phyloP scores from a whole-genome alignment of 2,113 vertebrate genomes.

The Calyptommatus sinebrachiatus region DNA sequence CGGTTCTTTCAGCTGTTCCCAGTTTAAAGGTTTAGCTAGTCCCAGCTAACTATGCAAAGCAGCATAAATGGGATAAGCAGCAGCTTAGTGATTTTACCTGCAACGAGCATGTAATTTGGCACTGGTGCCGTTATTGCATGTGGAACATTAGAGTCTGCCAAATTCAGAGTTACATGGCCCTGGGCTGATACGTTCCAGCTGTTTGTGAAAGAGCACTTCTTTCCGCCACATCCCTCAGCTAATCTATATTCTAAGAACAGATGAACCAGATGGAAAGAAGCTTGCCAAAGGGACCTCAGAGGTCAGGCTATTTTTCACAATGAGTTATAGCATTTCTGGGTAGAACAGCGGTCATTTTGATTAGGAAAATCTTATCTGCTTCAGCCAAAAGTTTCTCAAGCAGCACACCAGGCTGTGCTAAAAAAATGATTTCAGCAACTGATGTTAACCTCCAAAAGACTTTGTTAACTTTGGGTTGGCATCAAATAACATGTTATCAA shows the following conservation, averaged over 20 bases:
- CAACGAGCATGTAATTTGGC: not conserved
- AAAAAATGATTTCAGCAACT: not conserved
- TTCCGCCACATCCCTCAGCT: not conserved
- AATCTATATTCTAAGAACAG: not conserved
- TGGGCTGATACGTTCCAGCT: not conserved
- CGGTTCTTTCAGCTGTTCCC: too few relatives aligned
- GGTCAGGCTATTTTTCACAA: not conserved
- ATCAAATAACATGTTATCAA: not conserved
- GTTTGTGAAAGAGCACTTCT: not conserved
- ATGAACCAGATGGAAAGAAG: not conserved
- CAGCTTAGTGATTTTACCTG: not conserved
- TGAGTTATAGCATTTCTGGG: not conserved
- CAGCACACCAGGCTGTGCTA: not conserved
- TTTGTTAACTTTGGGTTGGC: not conserved
- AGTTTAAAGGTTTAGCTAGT: too few relatives aligned
- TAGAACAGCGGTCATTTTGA: not conserved
- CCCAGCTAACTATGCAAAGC: not conserved
- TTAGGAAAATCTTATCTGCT: not conserved
- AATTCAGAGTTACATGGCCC: not conserved
- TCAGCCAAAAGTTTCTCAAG: not conserved
- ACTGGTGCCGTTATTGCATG: not conserved
- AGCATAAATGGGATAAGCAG: not conserved
- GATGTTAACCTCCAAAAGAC: not conserved
- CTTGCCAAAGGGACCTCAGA: constrained; percentile 13
- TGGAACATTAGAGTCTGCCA: not conserved